A percentile compares a stretch with the other conserved stretches of the same genome.
phyloP scores from a whole-genome alignment of 2,797 vertebrate species.

The Enteromius afrohamiltoni region DNA sequence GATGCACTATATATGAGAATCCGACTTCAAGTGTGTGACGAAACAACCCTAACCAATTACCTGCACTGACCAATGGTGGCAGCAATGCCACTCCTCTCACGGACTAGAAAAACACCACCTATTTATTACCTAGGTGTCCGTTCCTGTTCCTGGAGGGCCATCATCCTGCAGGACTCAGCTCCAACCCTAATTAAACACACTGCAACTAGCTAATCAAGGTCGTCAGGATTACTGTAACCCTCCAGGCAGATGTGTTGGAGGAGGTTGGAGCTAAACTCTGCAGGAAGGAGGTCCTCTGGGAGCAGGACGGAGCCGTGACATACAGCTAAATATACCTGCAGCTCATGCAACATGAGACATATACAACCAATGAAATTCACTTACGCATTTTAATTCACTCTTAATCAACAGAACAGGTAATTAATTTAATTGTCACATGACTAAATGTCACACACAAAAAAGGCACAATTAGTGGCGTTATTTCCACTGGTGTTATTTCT shows the following conservation, averaged over 20 bases:
- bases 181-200: constrained; percentile 24
- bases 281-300: background rate
- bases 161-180: background rate
- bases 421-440: background rate
- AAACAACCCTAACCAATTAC: constrained; percentile 1
- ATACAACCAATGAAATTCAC: background rate
- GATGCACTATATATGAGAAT: background rate
- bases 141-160: background rate
- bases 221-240: constrained; percentile 23
- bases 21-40: background rate
- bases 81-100: background rate
- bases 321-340: constrained; percentile 14
- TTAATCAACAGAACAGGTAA: background rate
- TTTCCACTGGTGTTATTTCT: background rate
- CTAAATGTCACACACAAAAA: background rate
- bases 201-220: constrained; percentile 13
- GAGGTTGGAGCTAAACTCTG: background rate
- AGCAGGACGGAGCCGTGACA: background rate
- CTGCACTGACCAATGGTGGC: background rate
- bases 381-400: background rate
- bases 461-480: background rate
- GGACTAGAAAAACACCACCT: background rate
- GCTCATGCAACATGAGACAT: background rate
- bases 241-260: constrained; percentile 25
- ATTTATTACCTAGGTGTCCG: background rate